A percentile compares a stretch with the other conserved stretches of the same genome.
Conservation (phyloP, 2,888 invertebrate species). For the Chrysotoxum bicinctum region DNA sequence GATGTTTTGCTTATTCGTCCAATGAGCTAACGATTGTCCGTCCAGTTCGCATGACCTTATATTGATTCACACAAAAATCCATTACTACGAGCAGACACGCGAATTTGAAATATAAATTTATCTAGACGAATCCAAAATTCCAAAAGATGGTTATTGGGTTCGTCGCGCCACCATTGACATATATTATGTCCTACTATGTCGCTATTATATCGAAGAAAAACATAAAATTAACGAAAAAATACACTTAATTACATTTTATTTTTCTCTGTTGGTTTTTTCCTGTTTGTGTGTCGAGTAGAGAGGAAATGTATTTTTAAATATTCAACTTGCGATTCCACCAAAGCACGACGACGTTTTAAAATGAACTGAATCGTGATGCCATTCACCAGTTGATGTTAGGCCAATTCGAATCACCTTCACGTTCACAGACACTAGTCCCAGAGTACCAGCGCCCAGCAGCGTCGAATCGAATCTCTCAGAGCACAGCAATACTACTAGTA, state of each 20-base stretch:
- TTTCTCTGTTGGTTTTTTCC: conserved; percentile 44
- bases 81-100: neutral
- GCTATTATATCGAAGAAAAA: neutral
- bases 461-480: conserved; percentile 36
- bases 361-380: conserved; percentile 64
- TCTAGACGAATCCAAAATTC: neutral
- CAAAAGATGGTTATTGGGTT: neutral
- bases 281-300: neutral
- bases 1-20: neutral
- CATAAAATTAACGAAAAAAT: neutral
- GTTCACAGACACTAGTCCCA: neutral
- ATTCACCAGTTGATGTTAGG: conserved; percentile 57
- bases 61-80: conserved; percentile 12
- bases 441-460: neutral
- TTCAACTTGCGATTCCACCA: conserved; percentile 23
- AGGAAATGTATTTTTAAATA: conserved; percentile 23
- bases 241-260: conserved; percentile 42
- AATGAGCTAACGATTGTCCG: conserved; percentile 8
- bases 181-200: neutral
- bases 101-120: neutral
- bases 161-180: neutral
- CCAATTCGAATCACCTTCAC: conserved; percentile 8
- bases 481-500: neutral
- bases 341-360: conserved; percentile 63
- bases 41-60: conserved; percentile 33